Evolutionary conservation across 1,140 invertebrate species (phyloP).

Genomic region (Pectinophora gossypiella): DNA sequence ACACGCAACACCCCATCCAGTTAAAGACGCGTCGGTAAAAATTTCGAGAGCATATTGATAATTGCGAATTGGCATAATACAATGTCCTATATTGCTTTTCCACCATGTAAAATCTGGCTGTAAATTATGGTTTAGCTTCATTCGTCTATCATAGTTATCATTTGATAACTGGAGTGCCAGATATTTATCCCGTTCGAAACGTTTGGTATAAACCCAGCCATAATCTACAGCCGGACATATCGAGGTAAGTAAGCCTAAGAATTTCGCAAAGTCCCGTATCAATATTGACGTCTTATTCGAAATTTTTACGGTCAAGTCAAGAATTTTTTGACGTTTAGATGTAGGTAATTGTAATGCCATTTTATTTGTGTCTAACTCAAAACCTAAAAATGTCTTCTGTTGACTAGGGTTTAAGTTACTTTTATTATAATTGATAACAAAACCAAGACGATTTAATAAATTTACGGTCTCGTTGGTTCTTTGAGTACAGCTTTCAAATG

Average conservation of each 20-base stretch:
- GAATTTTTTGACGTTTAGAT: slow-evolving; percentile 2
- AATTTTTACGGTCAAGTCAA: neutral
- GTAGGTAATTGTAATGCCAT: slow-evolving; percentile 3
- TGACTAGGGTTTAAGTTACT: slow-evolving; percentile 1
- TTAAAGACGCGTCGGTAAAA: slow-evolving; percentile 29
- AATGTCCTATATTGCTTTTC: slow-evolving; percentile 18
- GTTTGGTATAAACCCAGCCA: slow-evolving; percentile 26
- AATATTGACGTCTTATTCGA: slow-evolving; percentile 13
- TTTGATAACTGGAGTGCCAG: neutral
- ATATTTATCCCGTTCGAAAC: slow-evolving; percentile 20
- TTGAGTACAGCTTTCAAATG: neutral
- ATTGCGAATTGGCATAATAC: slow-evolving; percentile 13
- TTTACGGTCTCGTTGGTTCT: neutral
- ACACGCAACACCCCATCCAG: slow-evolving; percentile 31
- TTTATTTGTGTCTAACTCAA: neutral
- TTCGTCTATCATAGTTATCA: slow-evolving; percentile 14
- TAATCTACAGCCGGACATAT: slow-evolving; percentile 23
- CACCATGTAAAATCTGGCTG: slow-evolving; percentile 31
- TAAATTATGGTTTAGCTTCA: neutral
- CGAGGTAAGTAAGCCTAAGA: slow-evolving; percentile 25
- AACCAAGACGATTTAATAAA: slow-evolving; percentile 1
- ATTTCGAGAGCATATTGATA: slow-evolving; percentile 19
- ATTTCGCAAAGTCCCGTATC: slow-evolving; percentile 28
- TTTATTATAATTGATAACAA: slow-evolving; percentile 9
- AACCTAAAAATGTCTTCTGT: slow-evolving; percentile 3